Evolutionary conservation across 92 coral and sea anemone genomes (phyloP), one percentile per base, ranked within the genome.

Genomic region (Porites divaricata): DNA sequence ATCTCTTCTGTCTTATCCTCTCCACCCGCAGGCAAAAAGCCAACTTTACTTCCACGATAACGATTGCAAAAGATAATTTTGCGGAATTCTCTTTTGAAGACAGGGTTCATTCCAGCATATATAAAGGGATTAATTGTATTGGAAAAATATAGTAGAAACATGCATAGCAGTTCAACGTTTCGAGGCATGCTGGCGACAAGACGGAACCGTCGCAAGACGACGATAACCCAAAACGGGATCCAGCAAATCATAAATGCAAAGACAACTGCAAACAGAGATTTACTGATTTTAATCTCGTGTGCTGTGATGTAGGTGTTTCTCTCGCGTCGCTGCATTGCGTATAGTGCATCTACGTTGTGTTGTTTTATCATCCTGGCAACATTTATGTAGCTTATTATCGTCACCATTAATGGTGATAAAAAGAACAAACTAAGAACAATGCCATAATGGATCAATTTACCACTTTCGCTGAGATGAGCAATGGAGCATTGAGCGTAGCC

Each of bases 151-250:
- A 84, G 88, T 8, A 84, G 63, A 51, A 84, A 84, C 88, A 84
- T 84, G 76, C 88, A 84, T 16, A 84, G 76, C 10, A 84, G 53
- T 24, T 75, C 81, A 20, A 84, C 49, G 22, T 41, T 75, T 5
- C 88, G 82, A 0, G 88, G 88, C 88, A 84, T 84, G 22, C 10
- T 75, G 7, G 28, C 45, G 16, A 74, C 88, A 58, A 74, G 19
- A 51, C 45, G 59, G 58, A 84, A 84, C 49, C 88, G 88, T 26
- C 81, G 71, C 19, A 84, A 52, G 45, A 84, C 72, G 63, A 90
- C 93, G 13, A 90, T 76, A 8, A 90, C 66, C 84, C 90, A 81
- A 28, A 84, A 84, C 9, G 93, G 93, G 9, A 90, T 82, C 93
- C 90, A 86, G 57, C 93, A 86, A 35, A 82, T 12, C 77, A 86